These are phyloP conservation scores for Polylopha cassiicola DNA, from an alignment of 2,888 invertebrate species.

Conservation along the genomic window DNA sequence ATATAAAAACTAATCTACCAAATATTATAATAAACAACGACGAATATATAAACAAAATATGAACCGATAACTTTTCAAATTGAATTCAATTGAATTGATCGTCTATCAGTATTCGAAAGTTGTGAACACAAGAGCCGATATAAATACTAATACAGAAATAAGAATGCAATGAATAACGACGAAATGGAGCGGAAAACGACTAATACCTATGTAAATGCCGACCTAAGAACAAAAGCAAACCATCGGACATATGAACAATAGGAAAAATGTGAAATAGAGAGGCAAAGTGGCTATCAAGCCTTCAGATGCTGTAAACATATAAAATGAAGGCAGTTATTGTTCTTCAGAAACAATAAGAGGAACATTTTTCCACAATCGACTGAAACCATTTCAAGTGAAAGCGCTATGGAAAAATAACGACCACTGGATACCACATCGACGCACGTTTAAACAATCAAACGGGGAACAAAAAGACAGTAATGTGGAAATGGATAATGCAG, in stretches of 20 bases:
- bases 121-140: too few species aligned
- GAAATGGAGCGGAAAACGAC: conserved; percentile 24
- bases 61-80: too few species aligned
- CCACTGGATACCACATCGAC: conserved; percentile 71
- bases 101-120: too few species aligned
- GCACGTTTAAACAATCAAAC: conserved; percentile 76
- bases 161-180: conserved; percentile 16
- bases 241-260: conserved; percentile 47
- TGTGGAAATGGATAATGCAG: conserved; percentile 73
- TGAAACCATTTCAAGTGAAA: conserved; percentile 72
- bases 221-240: conserved; percentile 35
- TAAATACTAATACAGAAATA: conserved; percentile 16
- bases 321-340: conserved; percentile 73
- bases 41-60: too few species aligned
- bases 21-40: too few species aligned
- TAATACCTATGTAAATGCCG: conserved; percentile 26
- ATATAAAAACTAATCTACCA: too few species aligned
- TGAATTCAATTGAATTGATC: too few species aligned
- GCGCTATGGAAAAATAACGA: conserved; percentile 66
- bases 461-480: conserved; percentile 74
- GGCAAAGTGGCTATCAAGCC: conserved; percentile 65
- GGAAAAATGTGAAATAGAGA: conserved; percentile 56
- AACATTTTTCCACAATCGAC: conserved; percentile 74
- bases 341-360: conserved; percentile 72
- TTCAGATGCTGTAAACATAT: conserved; percentile 73